Evolutionary conservation across 2,888 invertebrate genomes (phyloP).

Genomic region (Heliconius ismenius): DNA sequence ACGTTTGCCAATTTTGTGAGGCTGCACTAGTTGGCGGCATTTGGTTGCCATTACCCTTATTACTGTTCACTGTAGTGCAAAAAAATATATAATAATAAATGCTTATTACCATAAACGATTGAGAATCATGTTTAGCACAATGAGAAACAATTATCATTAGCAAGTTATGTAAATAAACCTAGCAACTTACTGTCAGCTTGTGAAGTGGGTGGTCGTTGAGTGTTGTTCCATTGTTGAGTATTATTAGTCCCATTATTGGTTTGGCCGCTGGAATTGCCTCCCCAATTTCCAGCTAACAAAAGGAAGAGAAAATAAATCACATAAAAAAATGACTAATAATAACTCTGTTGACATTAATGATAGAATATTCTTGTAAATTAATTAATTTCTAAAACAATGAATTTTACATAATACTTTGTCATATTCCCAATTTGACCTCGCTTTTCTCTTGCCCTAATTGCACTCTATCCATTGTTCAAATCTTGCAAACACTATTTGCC

Average conservation of each 20-base stretch:
- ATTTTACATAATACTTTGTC: constrained; percentile 12
- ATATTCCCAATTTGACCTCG: constrained; percentile 2
- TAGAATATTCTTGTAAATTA: background rate
- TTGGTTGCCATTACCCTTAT: constrained; percentile 74
- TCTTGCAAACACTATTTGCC: background rate
- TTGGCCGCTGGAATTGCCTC: constrained; percentile 73
- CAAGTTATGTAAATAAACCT: constrained; percentile 46
- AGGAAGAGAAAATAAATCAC: constrained; percentile 35
- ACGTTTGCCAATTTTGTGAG: constrained; percentile 73
- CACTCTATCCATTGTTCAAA: background rate
- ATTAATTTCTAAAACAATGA: constrained; percentile 2
- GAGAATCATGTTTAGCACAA: constrained; percentile 18
- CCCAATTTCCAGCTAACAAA: constrained; percentile 76
- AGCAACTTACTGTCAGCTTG: constrained; percentile 75
- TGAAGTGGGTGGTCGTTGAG: constrained; percentile 78
- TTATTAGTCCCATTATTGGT: constrained; percentile 73
- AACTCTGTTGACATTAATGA: background rate
- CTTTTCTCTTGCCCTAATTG: constrained; percentile 2
- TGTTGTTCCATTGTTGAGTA: constrained; percentile 80
- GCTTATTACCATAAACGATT: constrained; percentile 26
- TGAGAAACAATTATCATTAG: constrained; percentile 31
- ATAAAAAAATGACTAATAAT: constrained; percentile 3
- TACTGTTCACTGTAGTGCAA: constrained; percentile 72
- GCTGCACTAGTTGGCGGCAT: constrained; percentile 73
- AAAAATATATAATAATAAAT: constrained; percentile 14